A percentile compares a stretch with the other conserved stretches of the same genome.
Evolutionary conservation across 2,888 invertebrate genomes (phyloP).

Genomic region (Polietes domitor): DNA sequence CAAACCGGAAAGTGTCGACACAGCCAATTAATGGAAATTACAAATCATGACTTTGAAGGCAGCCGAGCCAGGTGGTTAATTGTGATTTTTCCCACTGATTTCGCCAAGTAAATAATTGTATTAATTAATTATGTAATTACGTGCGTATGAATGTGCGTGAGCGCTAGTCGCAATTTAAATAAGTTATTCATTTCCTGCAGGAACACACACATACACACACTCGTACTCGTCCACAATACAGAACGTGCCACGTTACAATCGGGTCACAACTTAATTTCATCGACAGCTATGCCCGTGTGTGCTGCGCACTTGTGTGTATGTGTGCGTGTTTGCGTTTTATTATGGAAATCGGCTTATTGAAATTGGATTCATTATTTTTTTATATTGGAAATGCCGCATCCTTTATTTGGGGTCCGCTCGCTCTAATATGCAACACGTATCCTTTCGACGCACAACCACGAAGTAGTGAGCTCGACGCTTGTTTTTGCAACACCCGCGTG

Average conservation of each 20-base stretch:
- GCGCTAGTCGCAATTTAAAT: neutral
- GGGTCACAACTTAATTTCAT: neutral
- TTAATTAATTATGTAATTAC: neutral
- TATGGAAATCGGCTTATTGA: constrained; percentile 1
- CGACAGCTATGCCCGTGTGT: neutral
- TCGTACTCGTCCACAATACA: no score
- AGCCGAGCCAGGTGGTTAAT: neutral
- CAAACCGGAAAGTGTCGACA: constrained; percentile 7
- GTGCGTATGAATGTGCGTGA: neutral
- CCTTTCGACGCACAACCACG: neutral
- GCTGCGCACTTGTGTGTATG: neutral
- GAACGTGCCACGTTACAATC: neutral
- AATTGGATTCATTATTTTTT: constrained; percentile 10
- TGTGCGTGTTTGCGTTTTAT: neutral
- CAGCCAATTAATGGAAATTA: neutral
- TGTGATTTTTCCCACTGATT: neutral
- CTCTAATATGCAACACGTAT: neutral
- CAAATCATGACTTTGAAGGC: neutral
- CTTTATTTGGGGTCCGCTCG: neutral
- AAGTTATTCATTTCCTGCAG: neutral
- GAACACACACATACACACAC: neutral
- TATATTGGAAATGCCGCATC: constrained; percentile 2
- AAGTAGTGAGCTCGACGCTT: neutral
- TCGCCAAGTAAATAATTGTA: neutral
- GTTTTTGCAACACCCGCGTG: neutral